Percentiles rank a stretch among this genome's conserved stretches.
phyloP scores from a whole-genome alignment of 2,888 invertebrate genomes.

The Sturmia bella region DNA sequence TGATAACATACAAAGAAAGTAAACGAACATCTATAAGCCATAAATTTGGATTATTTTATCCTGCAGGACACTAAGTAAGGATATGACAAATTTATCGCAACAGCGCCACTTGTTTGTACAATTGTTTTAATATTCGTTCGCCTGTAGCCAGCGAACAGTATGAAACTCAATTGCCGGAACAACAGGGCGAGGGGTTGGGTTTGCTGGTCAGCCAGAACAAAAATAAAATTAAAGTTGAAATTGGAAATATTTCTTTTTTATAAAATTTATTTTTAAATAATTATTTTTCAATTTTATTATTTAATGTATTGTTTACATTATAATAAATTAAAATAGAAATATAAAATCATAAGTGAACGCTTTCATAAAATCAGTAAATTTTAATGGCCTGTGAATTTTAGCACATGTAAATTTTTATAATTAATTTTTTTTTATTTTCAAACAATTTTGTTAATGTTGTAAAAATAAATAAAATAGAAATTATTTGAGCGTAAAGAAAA shows the following conservation, averaged over 20 bases:
- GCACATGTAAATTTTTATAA: constrained; percentile 70
- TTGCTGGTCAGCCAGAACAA: neutral
- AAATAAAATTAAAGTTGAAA: neutral
- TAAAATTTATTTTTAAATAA: neutral
- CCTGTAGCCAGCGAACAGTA: constrained; percentile 27
- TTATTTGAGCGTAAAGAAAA: constrained; percentile 50
- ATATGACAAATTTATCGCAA: constrained; percentile 78
- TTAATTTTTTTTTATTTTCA: constrained; percentile 3
- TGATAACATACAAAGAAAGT: constrained; percentile 36
- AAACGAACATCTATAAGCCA: constrained; percentile 72
- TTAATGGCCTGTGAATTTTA: constrained; percentile 72
- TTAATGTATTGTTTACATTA: constrained; percentile 2
- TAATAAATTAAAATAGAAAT: constrained; percentile 24
- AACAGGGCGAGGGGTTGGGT: neutral
- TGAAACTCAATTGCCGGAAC: neutral
- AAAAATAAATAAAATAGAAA: constrained; percentile 52
- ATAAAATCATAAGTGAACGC: constrained; percentile 1
- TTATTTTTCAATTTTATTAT: neutral
- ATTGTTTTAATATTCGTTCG: constrained; percentile 46
- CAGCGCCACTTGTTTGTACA: constrained; percentile 68
- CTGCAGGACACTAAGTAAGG: constrained; percentile 76
- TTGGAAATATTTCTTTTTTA: neutral
- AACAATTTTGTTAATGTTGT: constrained; percentile 60
- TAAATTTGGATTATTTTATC: constrained; percentile 77
- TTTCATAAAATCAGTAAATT: constrained; percentile 34